These are phyloP conservation scores for Tetranychus truncatus DNA, from an alignment of 2,888 invertebrate genomes.

Conservation along the genomic window DNA sequence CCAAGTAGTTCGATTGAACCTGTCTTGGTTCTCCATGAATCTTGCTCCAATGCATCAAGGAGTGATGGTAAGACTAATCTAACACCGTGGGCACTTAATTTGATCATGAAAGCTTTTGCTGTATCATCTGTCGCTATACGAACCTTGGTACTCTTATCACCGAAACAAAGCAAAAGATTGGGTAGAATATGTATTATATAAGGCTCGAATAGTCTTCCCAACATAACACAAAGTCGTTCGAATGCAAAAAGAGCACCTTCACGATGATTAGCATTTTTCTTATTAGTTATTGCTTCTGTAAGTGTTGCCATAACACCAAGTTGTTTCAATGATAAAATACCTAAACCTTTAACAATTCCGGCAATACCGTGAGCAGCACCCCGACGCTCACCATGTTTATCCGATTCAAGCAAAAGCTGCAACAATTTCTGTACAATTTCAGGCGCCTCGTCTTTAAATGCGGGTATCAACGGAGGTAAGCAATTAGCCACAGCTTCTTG, in stretches of 20 bases:
- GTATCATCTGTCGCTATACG: conserved; percentile 90
- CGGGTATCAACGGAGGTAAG: conserved; percentile 74
- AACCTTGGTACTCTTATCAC: conserved; percentile 81
- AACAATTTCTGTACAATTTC: conserved; percentile 67
- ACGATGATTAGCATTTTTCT: conserved; percentile 78
- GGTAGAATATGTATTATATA: conserved; percentile 94
- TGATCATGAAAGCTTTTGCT: conserved; percentile 74
- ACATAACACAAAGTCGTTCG: conserved; percentile 82
- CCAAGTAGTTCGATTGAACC: conserved; percentile 88
- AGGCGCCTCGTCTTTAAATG: conserved; percentile 75
- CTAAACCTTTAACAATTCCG: conserved; percentile 86
- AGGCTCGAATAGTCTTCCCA: conserved; percentile 92
- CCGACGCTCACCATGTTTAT: conserved; percentile 75
- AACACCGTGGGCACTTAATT: conserved; percentile 87
- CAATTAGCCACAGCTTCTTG: conserved; percentile 96
- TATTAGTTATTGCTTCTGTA: conserved; percentile 82
- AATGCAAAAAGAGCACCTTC: conserved; percentile 93
- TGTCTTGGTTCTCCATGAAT: conserved; percentile 95
- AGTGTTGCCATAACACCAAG: conserved; percentile 84
- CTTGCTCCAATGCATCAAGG: conserved; percentile 78
- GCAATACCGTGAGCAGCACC: conserved; percentile 96
- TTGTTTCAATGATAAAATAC: conserved; percentile 82
- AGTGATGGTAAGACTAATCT: conserved; percentile 87
- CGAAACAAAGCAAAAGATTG: conserved; percentile 80
- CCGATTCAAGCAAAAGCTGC: conserved; percentile 66